These are phyloP conservation scores for Chrosomus eos DNA, from an alignment of 2,797 vertebrate genomes.

Conservation along the genomic window DNA sequence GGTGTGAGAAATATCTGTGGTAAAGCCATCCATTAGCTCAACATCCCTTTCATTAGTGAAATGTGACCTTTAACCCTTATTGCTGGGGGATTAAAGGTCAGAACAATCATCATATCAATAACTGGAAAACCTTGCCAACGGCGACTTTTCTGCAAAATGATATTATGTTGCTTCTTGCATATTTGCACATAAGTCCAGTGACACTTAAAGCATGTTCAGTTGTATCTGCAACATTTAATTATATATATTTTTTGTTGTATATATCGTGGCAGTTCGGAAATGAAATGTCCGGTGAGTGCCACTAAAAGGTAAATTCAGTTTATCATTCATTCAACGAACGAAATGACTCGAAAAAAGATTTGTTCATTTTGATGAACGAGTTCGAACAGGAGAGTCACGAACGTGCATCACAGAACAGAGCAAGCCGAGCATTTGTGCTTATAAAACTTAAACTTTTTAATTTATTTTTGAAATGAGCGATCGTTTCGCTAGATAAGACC, in stretches of 20 bases:
- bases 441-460: no score
- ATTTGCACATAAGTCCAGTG: no score
- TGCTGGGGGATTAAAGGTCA: conserved; percentile 8
- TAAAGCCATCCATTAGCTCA: conserved; percentile 26
- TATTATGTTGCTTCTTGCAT: neutral
- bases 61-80: conserved; percentile 36
- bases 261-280: neutral
- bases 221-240: neutral
- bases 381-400: no score
- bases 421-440: no score
- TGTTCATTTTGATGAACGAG: no score
- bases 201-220: neutral
- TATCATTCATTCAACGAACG: no score
- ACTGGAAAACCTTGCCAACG: neutral
- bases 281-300: neutral
- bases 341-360: no score
- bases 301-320: neutral
- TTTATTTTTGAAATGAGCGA: no score
- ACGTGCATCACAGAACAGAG: no score
- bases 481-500: no score
- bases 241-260: neutral
- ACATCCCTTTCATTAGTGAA: conserved; percentile 26
- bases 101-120: neutral
- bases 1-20: conserved; percentile 16
- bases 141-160: neutral